Conservation (phyloP, 2,797 vertebrate genomes). For the Xerus rutilus region DNA sequence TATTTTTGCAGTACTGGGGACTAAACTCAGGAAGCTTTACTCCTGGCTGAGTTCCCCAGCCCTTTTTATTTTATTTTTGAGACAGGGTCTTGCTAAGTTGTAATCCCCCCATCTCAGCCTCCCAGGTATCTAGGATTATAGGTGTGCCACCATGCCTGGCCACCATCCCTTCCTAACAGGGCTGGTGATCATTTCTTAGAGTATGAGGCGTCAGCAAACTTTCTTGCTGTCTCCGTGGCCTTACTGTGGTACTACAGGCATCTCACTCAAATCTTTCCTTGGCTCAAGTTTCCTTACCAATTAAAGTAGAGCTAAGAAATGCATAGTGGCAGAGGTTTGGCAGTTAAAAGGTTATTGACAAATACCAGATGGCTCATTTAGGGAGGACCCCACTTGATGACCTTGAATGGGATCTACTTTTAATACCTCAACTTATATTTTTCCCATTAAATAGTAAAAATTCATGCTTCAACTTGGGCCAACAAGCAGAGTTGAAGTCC, state of each 20-base stretch:
- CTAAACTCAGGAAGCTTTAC: too few relatives aligned
- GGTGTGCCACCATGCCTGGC: too few relatives aligned
- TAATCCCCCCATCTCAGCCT: too few relatives aligned
- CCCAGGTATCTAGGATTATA: too few relatives aligned
- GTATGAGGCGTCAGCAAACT: neutral
- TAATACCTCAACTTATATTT: neutral
- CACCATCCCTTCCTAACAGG: neutral
- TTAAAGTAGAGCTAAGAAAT: neutral
- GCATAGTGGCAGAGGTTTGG: constrained; percentile 26
- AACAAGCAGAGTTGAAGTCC: neutral
- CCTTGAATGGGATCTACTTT: neutral
- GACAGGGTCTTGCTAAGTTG: too few relatives aligned
- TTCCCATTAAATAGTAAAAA: neutral
- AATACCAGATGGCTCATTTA: constrained; percentile 42
- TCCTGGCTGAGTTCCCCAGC: too few relatives aligned
- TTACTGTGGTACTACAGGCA: neutral
- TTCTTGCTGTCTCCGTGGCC: neutral
- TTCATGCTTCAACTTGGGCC: neutral
- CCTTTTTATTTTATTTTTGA: too few relatives aligned
- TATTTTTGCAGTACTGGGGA: too few relatives aligned
- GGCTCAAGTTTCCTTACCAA: neutral
- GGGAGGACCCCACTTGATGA: neutral
- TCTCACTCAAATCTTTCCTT: neutral
- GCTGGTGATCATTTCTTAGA: neutral
- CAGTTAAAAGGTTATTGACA: constrained; percentile 25